Evolutionary conservation across 2,113 vertebrate species (phyloP), one percentile per base, ranked within the genome.

Genomic region (Etheostoma spectabile): DNA sequence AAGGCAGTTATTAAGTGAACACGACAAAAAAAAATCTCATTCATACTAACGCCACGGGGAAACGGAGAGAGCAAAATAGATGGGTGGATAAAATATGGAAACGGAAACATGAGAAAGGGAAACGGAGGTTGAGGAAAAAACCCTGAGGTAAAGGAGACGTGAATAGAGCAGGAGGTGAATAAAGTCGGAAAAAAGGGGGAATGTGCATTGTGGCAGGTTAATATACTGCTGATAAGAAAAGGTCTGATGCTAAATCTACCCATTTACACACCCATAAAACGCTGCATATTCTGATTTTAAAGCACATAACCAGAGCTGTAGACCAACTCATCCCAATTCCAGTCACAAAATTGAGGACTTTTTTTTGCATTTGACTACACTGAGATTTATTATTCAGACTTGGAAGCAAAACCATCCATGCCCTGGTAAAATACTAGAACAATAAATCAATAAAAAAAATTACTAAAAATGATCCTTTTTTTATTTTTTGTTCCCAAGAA

Each of bases 1-100:
- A 85, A 88, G 68, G 76, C 89, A 72, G 88, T 90, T 90, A 92
- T 93, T 85, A 91, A 92, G 86, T 83, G 89, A 90, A 84, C 38
- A 46, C 62, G 74, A 85, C 61, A 61, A 71, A 70, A 78, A 49
- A 51, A 72, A 79, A 80, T 68, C 80, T 77, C 63, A 71, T 75
- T 75, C 45, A 77, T 60, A 60, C 21, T 49, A 38, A 76, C 30
- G 86, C 77, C 1, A 15, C 27, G 8, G 77, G 69, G 72, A 75
- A 53, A 63, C 5, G 6, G 51, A 13, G 15, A 46, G 30, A 72
- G 55, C 21, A 42, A 74, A 52, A 74, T 4, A 66, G 53, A 82
- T 19, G 42, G 27, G 30, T 12, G 8, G 35, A 79, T 63, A 61
- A 57, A 72, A 63, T 57, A 75, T 66, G 22, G 72, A 60, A n/a